Conservation (phyloP, 2,113 vertebrate species). For the Cheirogaleus medius region DNA sequence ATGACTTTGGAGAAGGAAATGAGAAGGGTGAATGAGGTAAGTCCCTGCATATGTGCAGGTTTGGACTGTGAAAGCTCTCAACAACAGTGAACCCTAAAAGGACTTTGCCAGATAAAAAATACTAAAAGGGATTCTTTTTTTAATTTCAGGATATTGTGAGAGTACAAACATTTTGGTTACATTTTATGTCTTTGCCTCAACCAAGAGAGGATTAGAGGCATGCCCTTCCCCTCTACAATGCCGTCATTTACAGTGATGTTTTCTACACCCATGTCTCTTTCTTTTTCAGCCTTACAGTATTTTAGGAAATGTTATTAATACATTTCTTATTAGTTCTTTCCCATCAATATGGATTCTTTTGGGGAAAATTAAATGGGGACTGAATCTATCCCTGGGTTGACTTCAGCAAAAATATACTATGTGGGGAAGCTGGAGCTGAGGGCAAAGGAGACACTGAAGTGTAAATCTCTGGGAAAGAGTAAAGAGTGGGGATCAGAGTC, state of each 20-base stretch:
- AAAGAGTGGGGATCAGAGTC: neutral
- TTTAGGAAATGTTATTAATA: neutral
- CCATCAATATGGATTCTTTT: neutral
- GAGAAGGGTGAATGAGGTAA: neutral
- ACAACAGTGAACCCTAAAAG: neutral
- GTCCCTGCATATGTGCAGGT: neutral
- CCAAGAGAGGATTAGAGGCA: too few relatives aligned
- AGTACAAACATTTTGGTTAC: too few relatives aligned
- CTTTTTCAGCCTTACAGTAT: neutral
- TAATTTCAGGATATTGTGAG: too few relatives aligned
- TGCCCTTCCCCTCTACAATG: too few relatives aligned
- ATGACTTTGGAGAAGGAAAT: neutral
- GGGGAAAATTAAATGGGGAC: neutral
- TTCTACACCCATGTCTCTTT: neutral
- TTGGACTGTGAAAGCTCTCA: neutral
- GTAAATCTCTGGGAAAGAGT: neutral
- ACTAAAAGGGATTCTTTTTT: neutral
- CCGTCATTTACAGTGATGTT: neutral
- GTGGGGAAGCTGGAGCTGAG: neutral
- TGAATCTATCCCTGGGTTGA: neutral
- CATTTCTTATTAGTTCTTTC: neutral
- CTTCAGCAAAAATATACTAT: neutral
- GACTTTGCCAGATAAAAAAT: neutral
- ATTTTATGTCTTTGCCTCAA: too few relatives aligned
- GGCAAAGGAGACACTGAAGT: neutral